phyloP scores from a whole-genome alignment of 2,888 invertebrate genomes.

The Isoperla grammatica region DNA sequence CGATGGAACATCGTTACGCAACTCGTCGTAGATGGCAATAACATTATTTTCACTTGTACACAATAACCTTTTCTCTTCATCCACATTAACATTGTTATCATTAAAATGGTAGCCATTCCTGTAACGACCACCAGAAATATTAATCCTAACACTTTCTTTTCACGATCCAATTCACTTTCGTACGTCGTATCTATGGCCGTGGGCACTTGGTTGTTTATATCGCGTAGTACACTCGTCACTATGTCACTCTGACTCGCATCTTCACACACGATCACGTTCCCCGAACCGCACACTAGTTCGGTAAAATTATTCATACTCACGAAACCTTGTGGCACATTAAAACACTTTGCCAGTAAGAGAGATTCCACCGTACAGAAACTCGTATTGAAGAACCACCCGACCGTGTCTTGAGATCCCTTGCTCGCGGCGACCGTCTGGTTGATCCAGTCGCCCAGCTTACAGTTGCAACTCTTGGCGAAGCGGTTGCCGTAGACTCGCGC shows the following conservation, averaged over 20 bases:
- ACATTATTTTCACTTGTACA: conserved; percentile 41
- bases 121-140: conserved; percentile 51
- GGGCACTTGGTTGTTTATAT: background rate
- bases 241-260: conserved; percentile 39
- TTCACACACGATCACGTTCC: conserved; percentile 53
- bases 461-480: conserved; percentile 58
- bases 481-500: conserved; percentile 54
- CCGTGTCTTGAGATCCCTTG: conserved; percentile 45
- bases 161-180: conserved; percentile 27
- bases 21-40: conserved; percentile 21
- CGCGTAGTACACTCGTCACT: conserved; percentile 2
- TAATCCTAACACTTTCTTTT: conserved; percentile 42
- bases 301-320: conserved; percentile 58
- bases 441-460: conserved; percentile 56
- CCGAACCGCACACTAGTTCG: conserved; percentile 51
- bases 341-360: conserved; percentile 54
- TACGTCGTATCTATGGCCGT: background rate
- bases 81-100: conserved; percentile 53
- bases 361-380: conserved; percentile 59
- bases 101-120: conserved; percentile 49
- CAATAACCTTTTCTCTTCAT: conserved; percentile 54
- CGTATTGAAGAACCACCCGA: conserved; percentile 41
- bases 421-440: conserved; percentile 44
- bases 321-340: conserved; percentile 58
- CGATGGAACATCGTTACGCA: conserved; percentile 21